Evolutionary conservation across 2,797 vertebrate species (phyloP), one percentile per base, ranked within the genome.

Genomic region (Zenarchopterus dispar): DNA sequence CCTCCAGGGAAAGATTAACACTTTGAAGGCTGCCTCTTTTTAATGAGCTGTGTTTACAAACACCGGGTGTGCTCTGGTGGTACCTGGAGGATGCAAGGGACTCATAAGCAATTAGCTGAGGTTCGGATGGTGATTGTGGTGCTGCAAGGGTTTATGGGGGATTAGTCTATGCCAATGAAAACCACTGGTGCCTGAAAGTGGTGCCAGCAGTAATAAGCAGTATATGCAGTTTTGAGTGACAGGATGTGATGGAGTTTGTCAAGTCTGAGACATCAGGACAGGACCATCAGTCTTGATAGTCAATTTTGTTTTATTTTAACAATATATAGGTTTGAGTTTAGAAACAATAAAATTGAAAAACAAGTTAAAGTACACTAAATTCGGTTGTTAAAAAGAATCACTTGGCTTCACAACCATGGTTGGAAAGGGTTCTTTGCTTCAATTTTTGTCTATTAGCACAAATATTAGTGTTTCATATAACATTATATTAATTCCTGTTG

Each of bases 181-280:
- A 86, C 80, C 76, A 59, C 75, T 87, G 80, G 89, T 89, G 90
- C 90, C 89, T 92, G 86, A 91, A 92, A 93, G 88, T 91, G 88
- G 81, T 87, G 81, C 86, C 85, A 81, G 78, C 76, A 67, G 81
- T 88, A 84, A 88, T 88, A 82, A 81, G 75, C 64, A 64, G 83
- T 67, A 83, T 84, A 85, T 88, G 63, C 48, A 66, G 67, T 56
- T 84, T 78, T 62, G 72, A 87, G 73, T 73, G 84, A 74, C 65
- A 77, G 70, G 82, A 79, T 80, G 74, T 49, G 75, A 82, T 60
- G 54, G 66, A 73, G 77, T 80, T 82, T 80, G 81, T 84, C 77
- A 75, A 64, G 51, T 84, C 43, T 28, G 56, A 73, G 41, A 67
- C 15, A 47, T 36, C 67, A n/a, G n/a, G n/a, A 28, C 33, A 61